These are phyloP conservation scores for Macrobrachium rosenbergii DNA, from an alignment of 1,140 invertebrate species.

Conservation along the genomic window DNA sequence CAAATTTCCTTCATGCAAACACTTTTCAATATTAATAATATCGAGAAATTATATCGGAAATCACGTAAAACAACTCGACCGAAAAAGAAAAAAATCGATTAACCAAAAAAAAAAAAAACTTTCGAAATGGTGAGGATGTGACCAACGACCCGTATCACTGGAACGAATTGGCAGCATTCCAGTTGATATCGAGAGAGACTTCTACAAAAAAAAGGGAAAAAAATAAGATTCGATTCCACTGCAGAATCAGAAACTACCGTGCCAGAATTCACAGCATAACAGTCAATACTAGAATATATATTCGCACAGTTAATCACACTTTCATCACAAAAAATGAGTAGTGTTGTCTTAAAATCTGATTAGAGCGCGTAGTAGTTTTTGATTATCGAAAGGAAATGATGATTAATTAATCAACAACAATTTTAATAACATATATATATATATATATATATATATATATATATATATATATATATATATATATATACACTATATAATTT, in stretches of 20 bases:
- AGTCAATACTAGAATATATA: not conserved
- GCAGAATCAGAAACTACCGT: not conserved
- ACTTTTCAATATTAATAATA: too few species aligned
- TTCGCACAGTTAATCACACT: too few species aligned
- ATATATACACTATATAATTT: not conserved
- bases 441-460: conserved; percentile 6
- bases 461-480: conserved; percentile 12
- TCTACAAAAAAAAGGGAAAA: not conserved
- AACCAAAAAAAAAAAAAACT: not conserved
- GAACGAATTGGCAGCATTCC: not conserved
- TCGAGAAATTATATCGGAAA: too few species aligned
- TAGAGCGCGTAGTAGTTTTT: too few species aligned
- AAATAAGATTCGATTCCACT: not conserved
- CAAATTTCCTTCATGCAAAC: too few species aligned
- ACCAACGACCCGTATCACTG: too few species aligned
- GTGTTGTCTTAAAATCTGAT: too few species aligned
- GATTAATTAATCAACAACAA: too few species aligned
- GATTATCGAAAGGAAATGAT: too few species aligned
- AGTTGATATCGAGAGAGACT: not conserved
- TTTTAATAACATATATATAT: conserved; percentile 22
- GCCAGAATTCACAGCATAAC: not conserved
- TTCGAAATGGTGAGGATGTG: not conserved
- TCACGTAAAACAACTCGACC: too few species aligned
- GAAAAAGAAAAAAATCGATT: too few species aligned
- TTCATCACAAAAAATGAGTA: too few species aligned